Percentiles rank a stretch among this genome's conserved stretches.
These are phyloP conservation scores for Pteruthius melanotis DNA, from an alignment of 2,113 vertebrate species.

Conservation along the genomic window DNA sequence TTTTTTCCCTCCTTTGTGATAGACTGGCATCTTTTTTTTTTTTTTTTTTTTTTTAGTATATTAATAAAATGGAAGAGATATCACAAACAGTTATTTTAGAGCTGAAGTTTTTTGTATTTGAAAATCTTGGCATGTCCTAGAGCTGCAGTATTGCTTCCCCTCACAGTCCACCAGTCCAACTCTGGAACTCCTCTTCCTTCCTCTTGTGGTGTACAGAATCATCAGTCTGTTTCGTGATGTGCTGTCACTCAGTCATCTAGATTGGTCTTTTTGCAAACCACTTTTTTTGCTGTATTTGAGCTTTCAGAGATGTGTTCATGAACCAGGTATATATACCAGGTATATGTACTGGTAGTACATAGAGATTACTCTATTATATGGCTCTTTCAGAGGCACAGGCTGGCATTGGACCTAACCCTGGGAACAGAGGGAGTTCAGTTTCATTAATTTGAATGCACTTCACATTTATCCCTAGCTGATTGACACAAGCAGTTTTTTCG, in stretches of 20 bases:
- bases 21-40: not conserved
- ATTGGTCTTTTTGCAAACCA: not conserved
- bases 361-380: not conserved
- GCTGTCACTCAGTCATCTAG: not conserved
- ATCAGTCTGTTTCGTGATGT: not conserved
- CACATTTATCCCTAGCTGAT: not conserved
- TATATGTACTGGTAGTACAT: fast-evolving
- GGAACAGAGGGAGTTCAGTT: not conserved
- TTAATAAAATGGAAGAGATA: not conserved
- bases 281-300: not conserved
- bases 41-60: not conserved
- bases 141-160: not conserved
- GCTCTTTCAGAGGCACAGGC: not conserved
- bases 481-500: not conserved
- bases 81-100: not conserved
- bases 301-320: not conserved
- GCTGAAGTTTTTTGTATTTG: not conserved
- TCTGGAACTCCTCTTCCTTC: not conserved
- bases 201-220: not conserved
- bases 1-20: not conserved
- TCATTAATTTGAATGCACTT: not conserved
- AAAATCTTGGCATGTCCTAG: not conserved
- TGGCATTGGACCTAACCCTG: not conserved
- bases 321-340: not conserved
- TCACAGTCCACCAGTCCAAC: not conserved